phyloP scores from a whole-genome alignment of 1,140 invertebrate genomes.

The Laupala kohalensis region DNA sequence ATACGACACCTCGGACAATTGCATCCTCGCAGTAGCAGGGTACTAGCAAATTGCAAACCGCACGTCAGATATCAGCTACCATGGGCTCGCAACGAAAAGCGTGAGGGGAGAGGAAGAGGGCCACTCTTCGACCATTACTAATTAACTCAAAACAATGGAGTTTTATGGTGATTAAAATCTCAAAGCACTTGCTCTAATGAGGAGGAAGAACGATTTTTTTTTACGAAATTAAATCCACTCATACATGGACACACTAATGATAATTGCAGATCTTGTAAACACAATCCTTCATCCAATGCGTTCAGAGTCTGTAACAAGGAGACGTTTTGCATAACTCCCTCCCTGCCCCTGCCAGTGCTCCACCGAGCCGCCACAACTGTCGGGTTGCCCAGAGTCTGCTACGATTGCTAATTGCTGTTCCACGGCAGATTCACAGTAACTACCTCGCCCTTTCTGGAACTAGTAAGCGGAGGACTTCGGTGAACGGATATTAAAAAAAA shows the following conservation, averaged over 20 bases:
- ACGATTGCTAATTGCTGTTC: not conserved
- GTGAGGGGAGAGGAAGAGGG: too few relatives aligned
- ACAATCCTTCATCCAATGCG: not conserved
- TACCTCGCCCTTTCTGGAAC: not conserved
- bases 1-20: not conserved
- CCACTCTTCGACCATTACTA: not conserved
- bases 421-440: not conserved
- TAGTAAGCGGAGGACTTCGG: not conserved
- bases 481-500: not conserved
- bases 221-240: not conserved
- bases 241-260: not conserved
- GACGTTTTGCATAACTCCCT: too few relatives aligned
- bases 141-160: not conserved
- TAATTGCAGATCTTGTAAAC: not conserved
- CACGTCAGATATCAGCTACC: not conserved
- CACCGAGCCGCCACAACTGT: too few relatives aligned
- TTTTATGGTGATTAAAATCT: not conserved
- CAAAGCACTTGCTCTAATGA: not conserved
- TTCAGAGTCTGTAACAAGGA: too few relatives aligned
- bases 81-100: too few relatives aligned
- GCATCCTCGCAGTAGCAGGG: not conserved
- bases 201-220: not conserved
- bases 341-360: not conserved
- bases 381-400: too few relatives aligned
- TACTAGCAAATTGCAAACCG: not conserved